Evolutionary conservation across 2,888 invertebrate species (phyloP).

Genomic region (Mesoligia furuncula): DNA sequence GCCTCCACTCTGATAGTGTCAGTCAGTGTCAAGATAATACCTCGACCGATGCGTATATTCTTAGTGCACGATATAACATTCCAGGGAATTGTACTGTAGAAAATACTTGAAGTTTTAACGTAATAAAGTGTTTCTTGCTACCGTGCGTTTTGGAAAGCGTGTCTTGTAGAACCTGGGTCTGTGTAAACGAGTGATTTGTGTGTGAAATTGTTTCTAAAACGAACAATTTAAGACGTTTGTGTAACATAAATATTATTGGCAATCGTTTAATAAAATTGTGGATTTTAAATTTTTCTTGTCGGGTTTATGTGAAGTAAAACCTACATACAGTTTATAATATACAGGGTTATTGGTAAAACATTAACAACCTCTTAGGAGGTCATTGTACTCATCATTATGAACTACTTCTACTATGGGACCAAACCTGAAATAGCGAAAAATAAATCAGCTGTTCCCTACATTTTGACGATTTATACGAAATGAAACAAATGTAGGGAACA

Average conservation of each 20-base stretch:
- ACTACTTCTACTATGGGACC: no score
- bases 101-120: constrained; percentile 10
- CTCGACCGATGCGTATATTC: constrained; percentile 15
- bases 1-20: constrained; percentile 60
- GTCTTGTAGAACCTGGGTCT: not conserved
- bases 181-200: not conserved
- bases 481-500: no score
- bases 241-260: not conserved
- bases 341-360: no score
- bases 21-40: constrained; percentile 73
- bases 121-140: not conserved
- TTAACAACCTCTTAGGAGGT: no score
- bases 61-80: constrained; percentile 8
- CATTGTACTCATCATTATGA: no score
- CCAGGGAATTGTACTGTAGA: not conserved
- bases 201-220: not conserved
- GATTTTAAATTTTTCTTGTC: not conserved
- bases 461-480: no score
- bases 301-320: not conserved
- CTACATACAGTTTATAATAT: no score
- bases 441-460: no score
- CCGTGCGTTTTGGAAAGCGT: not conserved
- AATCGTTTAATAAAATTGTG: no score
- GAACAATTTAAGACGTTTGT: not conserved
- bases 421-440: no score